Evolutionary conservation across 2,888 invertebrate genomes (phyloP).

Genomic region (Myathropa florea): DNA sequence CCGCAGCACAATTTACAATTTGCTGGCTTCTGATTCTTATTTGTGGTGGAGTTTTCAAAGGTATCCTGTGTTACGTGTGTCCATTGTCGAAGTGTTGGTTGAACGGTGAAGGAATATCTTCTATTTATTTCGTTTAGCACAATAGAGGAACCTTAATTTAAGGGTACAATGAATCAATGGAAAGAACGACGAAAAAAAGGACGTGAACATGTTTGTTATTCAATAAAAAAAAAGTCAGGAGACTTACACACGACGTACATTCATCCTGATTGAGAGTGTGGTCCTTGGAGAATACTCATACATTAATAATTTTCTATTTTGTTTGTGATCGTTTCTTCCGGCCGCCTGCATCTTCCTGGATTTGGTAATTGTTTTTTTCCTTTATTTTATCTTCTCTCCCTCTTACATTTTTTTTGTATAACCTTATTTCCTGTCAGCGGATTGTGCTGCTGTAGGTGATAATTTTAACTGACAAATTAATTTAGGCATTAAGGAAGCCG

Average conservation of each 20-base stretch:
- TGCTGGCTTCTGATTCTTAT: conserved; percentile 64
- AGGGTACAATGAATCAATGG: conserved; percentile 57
- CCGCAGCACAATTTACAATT: conserved; percentile 39
- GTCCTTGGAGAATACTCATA: conserved; percentile 60
- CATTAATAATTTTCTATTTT: conserved; percentile 63
- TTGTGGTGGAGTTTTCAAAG: conserved; percentile 18
- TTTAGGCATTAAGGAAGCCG: conserved; percentile 14
- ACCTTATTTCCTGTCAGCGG: conserved; percentile 65
- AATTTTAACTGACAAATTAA: conserved; percentile 65
- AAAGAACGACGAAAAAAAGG: conserved; percentile 49
- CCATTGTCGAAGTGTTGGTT: conserved; percentile 59
- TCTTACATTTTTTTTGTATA: conserved; percentile 1
- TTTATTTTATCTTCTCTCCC: background rate
- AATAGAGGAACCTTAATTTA: conserved; percentile 67
- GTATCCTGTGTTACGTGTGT: conserved; percentile 59
- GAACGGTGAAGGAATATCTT: conserved; percentile 49
- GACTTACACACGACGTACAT: conserved; percentile 11
- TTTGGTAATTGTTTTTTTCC: conserved; percentile 54
- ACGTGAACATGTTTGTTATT: conserved; percentile 53
- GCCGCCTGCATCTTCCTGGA: conserved; percentile 68
- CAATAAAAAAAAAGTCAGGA: conserved; percentile 50
- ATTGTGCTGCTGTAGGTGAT: conserved; percentile 55
- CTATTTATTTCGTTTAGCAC: conserved; percentile 60
- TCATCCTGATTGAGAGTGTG: conserved; percentile 34
- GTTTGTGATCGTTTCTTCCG: conserved; percentile 69